phyloP scores from a whole-genome alignment of 2,888 invertebrate genomes.

The Heliconius cydno region DNA sequence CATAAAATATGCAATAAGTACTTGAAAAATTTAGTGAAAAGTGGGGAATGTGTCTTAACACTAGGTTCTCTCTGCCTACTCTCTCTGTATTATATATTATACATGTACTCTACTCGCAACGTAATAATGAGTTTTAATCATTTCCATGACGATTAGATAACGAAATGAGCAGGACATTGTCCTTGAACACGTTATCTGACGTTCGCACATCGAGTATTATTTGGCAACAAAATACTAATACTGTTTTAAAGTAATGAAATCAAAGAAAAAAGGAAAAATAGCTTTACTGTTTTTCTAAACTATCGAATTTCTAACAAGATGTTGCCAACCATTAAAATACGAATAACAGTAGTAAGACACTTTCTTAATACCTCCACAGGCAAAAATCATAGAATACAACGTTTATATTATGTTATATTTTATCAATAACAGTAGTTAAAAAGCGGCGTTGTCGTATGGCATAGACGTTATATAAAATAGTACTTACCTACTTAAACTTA shows the following conservation, averaged over 20 bases:
- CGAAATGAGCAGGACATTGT: neutral
- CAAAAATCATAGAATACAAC: no score
- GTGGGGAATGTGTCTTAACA: no score
- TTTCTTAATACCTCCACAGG: no score
- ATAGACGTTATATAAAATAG: neutral
- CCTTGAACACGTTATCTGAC: constrained; percentile 1
- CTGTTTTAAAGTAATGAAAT: neutral
- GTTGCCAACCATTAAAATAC: no score
- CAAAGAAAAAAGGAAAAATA: neutral
- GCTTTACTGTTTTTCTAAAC: no score
- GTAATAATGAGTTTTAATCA: constrained; percentile 5
- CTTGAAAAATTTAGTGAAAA: no score
- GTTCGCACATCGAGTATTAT: neutral
- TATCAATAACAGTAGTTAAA: neutral
- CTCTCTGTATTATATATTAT: no score
- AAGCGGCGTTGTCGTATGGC: no score
- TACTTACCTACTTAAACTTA: neutral
- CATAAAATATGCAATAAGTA: no score
- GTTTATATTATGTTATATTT: neutral
- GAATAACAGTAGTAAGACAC: no score
- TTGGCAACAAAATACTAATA: neutral
- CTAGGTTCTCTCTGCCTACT: no score
- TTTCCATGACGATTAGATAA: constrained; percentile 5
- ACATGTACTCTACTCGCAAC: neutral
- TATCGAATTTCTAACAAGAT: no score